phyloP scores from a whole-genome alignment of 2,888 invertebrate species.

The Noctua janthe region DNA sequence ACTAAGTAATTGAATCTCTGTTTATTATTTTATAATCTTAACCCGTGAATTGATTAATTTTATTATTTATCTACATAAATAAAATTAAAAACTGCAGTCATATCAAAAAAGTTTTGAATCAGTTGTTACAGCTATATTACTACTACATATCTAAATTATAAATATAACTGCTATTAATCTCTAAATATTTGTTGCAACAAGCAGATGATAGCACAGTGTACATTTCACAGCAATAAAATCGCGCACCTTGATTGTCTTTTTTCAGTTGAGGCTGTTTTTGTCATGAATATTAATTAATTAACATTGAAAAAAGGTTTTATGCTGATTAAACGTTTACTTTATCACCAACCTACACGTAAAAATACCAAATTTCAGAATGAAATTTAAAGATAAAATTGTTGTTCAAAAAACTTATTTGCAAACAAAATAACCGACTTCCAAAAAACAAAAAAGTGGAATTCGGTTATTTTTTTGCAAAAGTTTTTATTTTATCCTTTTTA shows the following conservation, averaged over 20 bases:
- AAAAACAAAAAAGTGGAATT: no score
- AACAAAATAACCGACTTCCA: no score
- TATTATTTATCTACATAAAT: neutral
- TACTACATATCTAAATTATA: no score
- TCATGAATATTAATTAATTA: neutral
- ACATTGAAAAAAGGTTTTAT: neutral
- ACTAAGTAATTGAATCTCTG: slow-evolving; percentile 4
- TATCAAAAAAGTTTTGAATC: neutral
- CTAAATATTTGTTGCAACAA: neutral
- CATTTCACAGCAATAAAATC: neutral
- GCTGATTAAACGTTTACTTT: neutral
- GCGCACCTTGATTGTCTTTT: neutral
- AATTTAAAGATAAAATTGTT: neutral
- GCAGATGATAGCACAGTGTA: neutral
- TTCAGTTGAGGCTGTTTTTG: neutral
- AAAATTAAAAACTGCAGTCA: neutral
- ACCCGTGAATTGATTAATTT: neutral
- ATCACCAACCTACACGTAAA: neutral
- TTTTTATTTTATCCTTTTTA: no score
- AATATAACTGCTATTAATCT: neutral
- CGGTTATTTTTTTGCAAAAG: no score
- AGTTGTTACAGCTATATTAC: neutral
- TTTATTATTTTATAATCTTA: neutral
- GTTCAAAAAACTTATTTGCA: no score
- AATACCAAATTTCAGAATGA: no score